phyloP scores from a whole-genome alignment of 2,888 invertebrate species.

The Carterocephalus palaemon region DNA sequence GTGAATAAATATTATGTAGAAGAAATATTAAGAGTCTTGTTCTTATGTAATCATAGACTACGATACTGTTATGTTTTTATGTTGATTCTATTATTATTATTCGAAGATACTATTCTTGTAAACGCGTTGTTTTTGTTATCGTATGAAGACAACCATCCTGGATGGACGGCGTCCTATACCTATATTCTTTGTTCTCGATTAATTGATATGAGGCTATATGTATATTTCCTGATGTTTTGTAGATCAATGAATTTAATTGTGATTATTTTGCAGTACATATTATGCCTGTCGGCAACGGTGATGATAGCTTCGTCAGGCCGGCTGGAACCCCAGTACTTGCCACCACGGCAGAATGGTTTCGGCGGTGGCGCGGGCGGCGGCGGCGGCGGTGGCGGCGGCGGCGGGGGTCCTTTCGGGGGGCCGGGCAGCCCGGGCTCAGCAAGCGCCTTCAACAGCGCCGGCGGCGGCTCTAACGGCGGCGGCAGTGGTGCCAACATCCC shows the following conservation, averaged over 20 bases:
- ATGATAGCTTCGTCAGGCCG: constrained; percentile 58
- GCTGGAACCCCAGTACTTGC: constrained; percentile 53
- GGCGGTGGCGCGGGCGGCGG: constrained; percentile 37
- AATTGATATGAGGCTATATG: too few relatives aligned
- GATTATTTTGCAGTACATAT: constrained; percentile 20
- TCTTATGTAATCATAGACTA: too few relatives aligned
- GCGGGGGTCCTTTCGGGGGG: constrained; percentile 42
- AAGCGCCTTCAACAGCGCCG: constrained; percentile 30
- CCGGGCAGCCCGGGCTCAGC: constrained; percentile 32
- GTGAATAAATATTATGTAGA: too few relatives aligned
- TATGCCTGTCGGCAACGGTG: constrained; percentile 45
- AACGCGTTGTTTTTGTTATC: too few relatives aligned
- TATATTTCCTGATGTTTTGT: background rate
- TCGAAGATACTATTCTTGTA: too few relatives aligned
- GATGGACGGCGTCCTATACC: too few relatives aligned
- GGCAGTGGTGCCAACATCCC: constrained; percentile 63
- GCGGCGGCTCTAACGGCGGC: constrained; percentile 36
- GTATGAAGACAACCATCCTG: too few relatives aligned
- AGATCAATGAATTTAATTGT: too few relatives aligned
- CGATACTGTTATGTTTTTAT: too few relatives aligned
- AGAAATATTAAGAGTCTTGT: too few relatives aligned
- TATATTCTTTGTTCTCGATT: too few relatives aligned
- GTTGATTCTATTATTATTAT: too few relatives aligned
- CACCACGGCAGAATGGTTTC: constrained; percentile 44
- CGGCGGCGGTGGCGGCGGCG: constrained; percentile 35